A percentile compares a stretch with the other conserved stretches of the same genome.
Evolutionary conservation across 2,888 invertebrate species (phyloP).

Genomic region (Metallyticus violacea): DNA sequence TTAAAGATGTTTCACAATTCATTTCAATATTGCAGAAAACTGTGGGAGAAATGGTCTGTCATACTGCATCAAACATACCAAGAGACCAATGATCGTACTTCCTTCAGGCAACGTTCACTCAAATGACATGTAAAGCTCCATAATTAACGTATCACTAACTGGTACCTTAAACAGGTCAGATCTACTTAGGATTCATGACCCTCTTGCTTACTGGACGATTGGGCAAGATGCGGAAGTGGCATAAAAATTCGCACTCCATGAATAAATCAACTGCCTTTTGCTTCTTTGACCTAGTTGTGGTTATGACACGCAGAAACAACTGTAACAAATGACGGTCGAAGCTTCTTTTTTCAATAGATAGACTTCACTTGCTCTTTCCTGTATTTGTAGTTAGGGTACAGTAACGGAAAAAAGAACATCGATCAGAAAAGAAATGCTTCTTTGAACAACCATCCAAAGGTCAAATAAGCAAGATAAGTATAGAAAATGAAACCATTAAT

Average conservation of each 20-base stretch:
- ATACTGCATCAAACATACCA: no score
- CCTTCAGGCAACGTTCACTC: no score
- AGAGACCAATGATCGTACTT: no score
- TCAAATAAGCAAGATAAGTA: no score
- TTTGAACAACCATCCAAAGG: no score
- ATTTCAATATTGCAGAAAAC: no score
- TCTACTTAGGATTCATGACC: not conserved
- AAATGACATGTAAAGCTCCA: no score
- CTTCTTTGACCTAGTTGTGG: not conserved
- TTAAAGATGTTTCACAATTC: no score
- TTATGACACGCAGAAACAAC: not conserved
- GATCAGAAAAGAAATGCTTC: not conserved
- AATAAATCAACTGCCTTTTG: not conserved
- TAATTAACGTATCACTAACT: not conserved
- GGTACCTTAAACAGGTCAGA: not conserved
- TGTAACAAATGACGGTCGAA: not conserved
- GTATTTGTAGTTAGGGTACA: not conserved
- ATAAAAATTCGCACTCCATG: not conserved
- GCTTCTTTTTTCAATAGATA: not conserved
- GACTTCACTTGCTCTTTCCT: not conserved
- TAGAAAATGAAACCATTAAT: no score
- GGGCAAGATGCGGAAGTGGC: not conserved
- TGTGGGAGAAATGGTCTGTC: no score
- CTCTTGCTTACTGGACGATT: not conserved
- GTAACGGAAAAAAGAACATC: not conserved